A percentile compares a stretch with the other conserved stretches of the same genome.
Conservation (phyloP, 2,888 invertebrate genomes). For the Drosophila anomalata region DNA sequence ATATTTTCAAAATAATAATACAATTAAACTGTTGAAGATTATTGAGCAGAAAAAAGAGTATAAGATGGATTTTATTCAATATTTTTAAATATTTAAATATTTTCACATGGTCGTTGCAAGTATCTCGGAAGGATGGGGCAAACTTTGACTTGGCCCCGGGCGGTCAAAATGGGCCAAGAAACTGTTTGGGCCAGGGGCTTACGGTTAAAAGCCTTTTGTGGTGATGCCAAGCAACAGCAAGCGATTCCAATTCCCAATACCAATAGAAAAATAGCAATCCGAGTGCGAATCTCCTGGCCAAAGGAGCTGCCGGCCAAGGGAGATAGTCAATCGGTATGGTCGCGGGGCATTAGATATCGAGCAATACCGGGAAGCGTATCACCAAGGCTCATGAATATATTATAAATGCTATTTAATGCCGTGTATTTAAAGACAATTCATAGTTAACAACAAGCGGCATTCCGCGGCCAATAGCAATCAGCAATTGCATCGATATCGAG, state of each 20-base stretch:
- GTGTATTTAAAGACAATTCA: conserved; percentile 77
- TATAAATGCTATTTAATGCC: conserved; percentile 75
- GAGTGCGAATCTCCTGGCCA: conserved; percentile 3
- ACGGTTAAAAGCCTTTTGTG: conserved; percentile 69
- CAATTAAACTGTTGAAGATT: not conserved
- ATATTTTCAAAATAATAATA: too few species aligned
- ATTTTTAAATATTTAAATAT: not conserved
- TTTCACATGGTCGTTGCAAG: conserved; percentile 1
- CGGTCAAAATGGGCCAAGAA: conserved; percentile 73
- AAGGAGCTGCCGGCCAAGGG: conserved; percentile 17
- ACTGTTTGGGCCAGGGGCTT: conserved; percentile 67
- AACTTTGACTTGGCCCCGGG: conserved; percentile 55
- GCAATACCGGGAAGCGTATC: conserved; percentile 73
- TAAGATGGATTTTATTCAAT: not conserved
- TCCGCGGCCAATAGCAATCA: conserved; percentile 59
- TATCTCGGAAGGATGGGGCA: conserved; percentile 7
- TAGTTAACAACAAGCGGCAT: conserved; percentile 45
- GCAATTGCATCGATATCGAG: conserved; percentile 76
- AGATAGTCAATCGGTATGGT: conserved; percentile 12
- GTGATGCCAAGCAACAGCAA: conserved; percentile 21
- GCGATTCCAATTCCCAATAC: not conserved
- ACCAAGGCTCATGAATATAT: conserved; percentile 70
- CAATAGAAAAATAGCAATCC: not conserved
- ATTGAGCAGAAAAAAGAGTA: conserved; percentile 1
- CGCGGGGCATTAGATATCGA: conserved; percentile 63